Conservation (phyloP, 2,113 vertebrate genomes). For the Tiliqua scincoides region DNA sequence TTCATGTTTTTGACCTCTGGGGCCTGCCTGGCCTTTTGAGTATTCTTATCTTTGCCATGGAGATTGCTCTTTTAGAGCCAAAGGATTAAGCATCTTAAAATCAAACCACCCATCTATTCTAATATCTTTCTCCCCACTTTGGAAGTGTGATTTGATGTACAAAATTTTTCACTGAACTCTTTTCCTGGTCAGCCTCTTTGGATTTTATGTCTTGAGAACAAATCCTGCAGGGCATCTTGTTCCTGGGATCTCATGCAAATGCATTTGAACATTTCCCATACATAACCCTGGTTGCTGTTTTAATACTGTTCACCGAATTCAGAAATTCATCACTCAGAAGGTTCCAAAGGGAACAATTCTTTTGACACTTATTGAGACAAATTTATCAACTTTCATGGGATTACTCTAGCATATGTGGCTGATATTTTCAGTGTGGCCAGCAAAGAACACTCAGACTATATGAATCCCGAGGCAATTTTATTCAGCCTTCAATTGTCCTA, state of each 20-base stretch:
- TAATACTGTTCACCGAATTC: background rate
- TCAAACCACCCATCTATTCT: conserved; percentile 34
- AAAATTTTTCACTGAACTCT: conserved; percentile 34
- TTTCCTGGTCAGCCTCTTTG: background rate
- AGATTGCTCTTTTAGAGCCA: conserved; percentile 23
- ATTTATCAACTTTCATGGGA: background rate
- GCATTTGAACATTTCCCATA: background rate
- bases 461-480: background rate
- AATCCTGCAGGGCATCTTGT: conserved; percentile 19
- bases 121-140: background rate
- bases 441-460: background rate
- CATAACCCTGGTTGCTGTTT: rapidly evolving
- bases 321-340: conserved; percentile 38
- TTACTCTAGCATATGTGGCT: background rate
- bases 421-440: background rate
- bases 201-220: conserved; percentile 50
- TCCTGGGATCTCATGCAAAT: conserved; percentile 13
- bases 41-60: background rate
- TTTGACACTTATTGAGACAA: background rate
- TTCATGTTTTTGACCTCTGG: conserved; percentile 2
- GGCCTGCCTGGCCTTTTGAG: conserved; percentile 8
- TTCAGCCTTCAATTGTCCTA: background rate
- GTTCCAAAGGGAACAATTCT: background rate
- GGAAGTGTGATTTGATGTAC: background rate
- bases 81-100: conserved; percentile 41